Evolutionary conservation across 2,888 invertebrate genomes (phyloP), one percentile per base, ranked within the genome.

Genomic region (Dione vanillae): DNA sequence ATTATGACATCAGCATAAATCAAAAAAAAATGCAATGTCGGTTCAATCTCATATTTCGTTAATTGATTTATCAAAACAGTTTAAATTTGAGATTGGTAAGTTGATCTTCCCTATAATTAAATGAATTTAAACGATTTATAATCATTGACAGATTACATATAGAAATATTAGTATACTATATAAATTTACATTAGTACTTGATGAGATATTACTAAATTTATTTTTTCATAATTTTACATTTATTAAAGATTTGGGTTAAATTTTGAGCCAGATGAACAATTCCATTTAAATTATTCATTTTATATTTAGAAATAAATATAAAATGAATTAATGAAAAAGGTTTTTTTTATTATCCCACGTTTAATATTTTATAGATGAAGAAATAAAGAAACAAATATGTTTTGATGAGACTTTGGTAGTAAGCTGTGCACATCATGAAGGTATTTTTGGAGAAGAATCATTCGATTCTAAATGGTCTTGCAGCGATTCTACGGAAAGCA

Each of bases 391-490:
- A 75, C 83, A 92, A 74, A 76, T 95, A 76, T 89, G 93, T 77
- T 95, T 95, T 79, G 89, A 89, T 35, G 95, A 95, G 85, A 90
- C 91, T 7, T 81, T 95, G 58, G 78, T 95, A 62, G 87, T 95
- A 65, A 94, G 94, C 79, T 94, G 92, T 76, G 88, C 94, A 10
- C 91, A 94, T 76, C 80, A 83, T 74, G 89, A 88, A 40, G 87
- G 87, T 20, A 79, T 84, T 12, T 69, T 83, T 51, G 80, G 82
- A 5, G 85, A 78, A 77, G 92, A 78, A 78, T 88, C 74, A 45
- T 91, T 82, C 74, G 92, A 85, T 71, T 94, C 83, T 75, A 94
- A 86, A 74, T 94, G 82, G 92, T 88, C 90, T 49, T 87, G 88
- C 73, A 75, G 79, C 40, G 86, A 87, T 49, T 78, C 85, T 72